Percentiles rank a stretch among this genome's conserved stretches.
These are phyloP conservation scores for Nephila pilipes DNA, from an alignment of 1,140 invertebrate species.

Conservation along the genomic window DNA sequence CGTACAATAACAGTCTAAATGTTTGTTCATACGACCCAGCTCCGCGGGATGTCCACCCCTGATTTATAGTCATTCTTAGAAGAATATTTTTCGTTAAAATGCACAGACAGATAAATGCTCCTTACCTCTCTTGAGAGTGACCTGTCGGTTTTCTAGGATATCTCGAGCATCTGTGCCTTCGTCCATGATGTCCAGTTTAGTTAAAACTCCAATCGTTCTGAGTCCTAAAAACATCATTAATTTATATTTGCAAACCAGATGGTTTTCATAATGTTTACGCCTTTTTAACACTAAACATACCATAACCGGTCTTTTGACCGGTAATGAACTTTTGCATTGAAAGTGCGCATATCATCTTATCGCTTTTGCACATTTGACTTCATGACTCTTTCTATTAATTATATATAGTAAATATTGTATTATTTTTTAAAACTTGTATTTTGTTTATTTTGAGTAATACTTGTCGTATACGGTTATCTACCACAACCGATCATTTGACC, in stretches of 20 bases:
- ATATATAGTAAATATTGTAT: background rate
- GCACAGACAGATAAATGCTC: background rate
- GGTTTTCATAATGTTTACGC: background rate
- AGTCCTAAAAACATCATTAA: conserved; percentile 80
- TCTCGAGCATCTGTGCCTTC: conserved; percentile 79
- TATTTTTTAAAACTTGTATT: background rate
- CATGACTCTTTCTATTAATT: too few species aligned
- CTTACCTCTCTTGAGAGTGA: conserved; percentile 76
- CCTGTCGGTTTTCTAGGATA: conserved; percentile 78
- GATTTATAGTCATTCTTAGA: too few species aligned
- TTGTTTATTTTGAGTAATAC: too few species aligned
- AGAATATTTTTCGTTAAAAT: background rate
- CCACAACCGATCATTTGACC: too few species aligned
- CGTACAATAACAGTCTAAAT: too few species aligned
- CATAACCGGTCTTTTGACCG: too few species aligned
- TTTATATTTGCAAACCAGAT: background rate
- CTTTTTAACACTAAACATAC: background rate
- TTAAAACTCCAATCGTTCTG: conserved; percentile 79
- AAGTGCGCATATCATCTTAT: too few species aligned
- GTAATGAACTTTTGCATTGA: too few species aligned
- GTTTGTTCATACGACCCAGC: too few species aligned
- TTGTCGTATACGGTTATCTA: too few species aligned
- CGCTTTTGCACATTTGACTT: too few species aligned
- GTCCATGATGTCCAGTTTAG: conserved; percentile 79
- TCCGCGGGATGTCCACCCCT: too few species aligned